phyloP scores from a whole-genome alignment of 2,888 invertebrate genomes.

The Caenorhabditis sp. region DNA sequence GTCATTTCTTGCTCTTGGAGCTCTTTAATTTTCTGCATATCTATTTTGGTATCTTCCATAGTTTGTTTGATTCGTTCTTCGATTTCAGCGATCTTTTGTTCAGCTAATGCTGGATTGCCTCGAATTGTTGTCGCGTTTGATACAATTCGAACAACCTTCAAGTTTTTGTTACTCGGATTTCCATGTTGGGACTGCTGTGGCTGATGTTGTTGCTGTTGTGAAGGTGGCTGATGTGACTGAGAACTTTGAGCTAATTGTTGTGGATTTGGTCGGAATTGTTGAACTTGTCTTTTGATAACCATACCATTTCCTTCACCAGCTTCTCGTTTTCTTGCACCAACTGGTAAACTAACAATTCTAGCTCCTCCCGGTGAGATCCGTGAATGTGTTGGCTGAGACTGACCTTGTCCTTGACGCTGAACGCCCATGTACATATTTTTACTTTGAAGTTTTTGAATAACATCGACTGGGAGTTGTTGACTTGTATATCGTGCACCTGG shows the following conservation, averaged over 20 bases:
- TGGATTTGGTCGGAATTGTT: neutral
- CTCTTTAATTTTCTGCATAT: constrained; percentile 22
- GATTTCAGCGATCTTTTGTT: constrained; percentile 23
- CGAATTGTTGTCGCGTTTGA: neutral
- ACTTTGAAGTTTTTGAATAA: constrained; percentile 27
- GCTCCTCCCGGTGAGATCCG: constrained; percentile 40
- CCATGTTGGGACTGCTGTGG: constrained; percentile 13
- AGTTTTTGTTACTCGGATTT: constrained; percentile 3
- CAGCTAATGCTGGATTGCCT: constrained; percentile 15
- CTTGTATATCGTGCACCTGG: constrained; percentile 6
- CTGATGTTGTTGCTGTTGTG: constrained; percentile 13
- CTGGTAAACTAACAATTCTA: constrained; percentile 29
- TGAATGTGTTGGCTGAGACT: neutral
- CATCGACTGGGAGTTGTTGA: constrained; percentile 15
- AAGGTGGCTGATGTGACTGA: constrained; percentile 2
- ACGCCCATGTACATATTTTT: constrained; percentile 24
- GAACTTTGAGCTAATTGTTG: neutral
- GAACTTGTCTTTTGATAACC: constrained; percentile 3
- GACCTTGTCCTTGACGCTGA: constrained; percentile 2
- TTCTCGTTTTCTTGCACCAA: constrained; percentile 25
- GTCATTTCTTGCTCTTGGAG: constrained; percentile 28
- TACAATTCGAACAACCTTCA: constrained; percentile 35
- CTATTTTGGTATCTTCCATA: constrained; percentile 20
- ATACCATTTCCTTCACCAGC: neutral
- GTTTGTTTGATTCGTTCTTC: constrained; percentile 31